Conservation (phyloP, 2,888 invertebrate genomes). For the Sphecodes monilicornis region DNA sequence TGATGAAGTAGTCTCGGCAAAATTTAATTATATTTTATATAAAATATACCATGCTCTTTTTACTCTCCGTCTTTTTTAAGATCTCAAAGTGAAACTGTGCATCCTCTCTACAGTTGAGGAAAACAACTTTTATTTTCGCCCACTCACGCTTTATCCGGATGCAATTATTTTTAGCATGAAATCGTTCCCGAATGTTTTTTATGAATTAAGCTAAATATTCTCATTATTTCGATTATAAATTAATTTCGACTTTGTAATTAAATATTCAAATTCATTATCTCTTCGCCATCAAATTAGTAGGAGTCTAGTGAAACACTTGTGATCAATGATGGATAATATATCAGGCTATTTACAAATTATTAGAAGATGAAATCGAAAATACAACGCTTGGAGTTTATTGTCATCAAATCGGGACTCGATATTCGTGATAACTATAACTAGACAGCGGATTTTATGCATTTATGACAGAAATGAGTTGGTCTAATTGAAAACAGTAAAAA, state of each 20-base stretch:
- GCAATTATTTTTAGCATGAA: neutral
- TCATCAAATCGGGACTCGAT: no score
- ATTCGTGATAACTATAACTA: no score
- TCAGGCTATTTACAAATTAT: neutral
- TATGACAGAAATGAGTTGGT: no score
- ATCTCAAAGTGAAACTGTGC: neutral
- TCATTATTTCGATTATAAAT: neutral
- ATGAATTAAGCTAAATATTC: neutral
- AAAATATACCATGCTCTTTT: neutral
- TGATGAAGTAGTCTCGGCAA: constrained; percentile 37
- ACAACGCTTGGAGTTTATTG: no score
- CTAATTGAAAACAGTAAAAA: no score
- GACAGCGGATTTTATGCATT: no score
- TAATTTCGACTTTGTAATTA: neutral
- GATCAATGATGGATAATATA: neutral
- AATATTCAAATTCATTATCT: neutral
- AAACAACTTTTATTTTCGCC: neutral
- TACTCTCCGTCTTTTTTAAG: neutral
- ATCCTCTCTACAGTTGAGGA: neutral
- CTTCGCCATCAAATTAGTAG: neutral
- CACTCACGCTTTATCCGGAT: neutral
- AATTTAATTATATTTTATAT: constrained; percentile 41
- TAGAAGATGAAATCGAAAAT: no score
- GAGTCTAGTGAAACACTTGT: neutral
- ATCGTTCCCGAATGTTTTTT: neutral